These are phyloP conservation scores for Oxycera nigricornis DNA, from an alignment of 2,888 invertebrate species.

Conservation along the genomic window DNA sequence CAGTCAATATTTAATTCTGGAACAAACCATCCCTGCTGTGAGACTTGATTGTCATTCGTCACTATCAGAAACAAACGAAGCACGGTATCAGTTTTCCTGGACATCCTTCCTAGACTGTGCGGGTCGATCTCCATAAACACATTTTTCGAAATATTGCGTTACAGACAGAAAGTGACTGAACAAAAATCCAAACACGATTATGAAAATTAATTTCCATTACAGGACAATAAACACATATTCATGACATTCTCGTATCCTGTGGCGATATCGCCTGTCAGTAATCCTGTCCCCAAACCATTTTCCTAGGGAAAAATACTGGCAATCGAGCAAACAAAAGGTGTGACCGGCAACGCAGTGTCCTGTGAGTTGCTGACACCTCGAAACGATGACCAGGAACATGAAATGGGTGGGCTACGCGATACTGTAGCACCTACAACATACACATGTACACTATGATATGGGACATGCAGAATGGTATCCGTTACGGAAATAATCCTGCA, in stretches of 20 bases:
- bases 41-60: too few species aligned
- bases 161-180: constrained; percentile 1
- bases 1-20: too few species aligned
- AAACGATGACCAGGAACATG: background rate
- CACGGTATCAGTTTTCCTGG: too few species aligned
- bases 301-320: background rate
- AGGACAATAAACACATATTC: constrained; percentile 45
- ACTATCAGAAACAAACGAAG: too few species aligned
- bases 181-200: constrained; percentile 41
- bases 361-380: background rate
- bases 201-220: constrained; percentile 46
- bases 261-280: constrained; percentile 32
- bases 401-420: background rate
- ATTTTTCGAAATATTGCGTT: too few species aligned
- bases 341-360: background rate
- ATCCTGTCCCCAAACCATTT: background rate
- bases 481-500: constrained; percentile 34
- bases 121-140: too few species aligned
- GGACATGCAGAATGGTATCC: constrained; percentile 23
- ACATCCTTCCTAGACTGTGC: too few species aligned
- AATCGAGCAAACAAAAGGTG: constrained; percentile 15
- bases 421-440: constrained; percentile 1
- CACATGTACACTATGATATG: background rate
- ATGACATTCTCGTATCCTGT: constrained; percentile 39
- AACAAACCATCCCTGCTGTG: too few species aligned